Conservation (phyloP, 1,140 invertebrate genomes). For the Acyrthosiphon pisum region DNA sequence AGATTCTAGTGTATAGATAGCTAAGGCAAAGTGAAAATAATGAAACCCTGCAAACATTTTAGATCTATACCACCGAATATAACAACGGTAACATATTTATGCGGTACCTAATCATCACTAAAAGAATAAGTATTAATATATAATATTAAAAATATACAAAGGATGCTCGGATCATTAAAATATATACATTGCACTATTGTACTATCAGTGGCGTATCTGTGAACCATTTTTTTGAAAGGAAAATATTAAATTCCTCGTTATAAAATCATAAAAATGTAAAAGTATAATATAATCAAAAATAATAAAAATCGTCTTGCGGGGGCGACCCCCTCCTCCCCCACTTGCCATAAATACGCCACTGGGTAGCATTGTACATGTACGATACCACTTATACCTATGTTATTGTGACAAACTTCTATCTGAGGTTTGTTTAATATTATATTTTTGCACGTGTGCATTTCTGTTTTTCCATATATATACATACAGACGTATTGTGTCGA, state of each 20-base stretch:
- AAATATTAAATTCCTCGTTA: no score
- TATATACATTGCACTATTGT: not conserved
- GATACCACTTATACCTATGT: no score
- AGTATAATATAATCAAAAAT: no score
- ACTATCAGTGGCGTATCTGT: no score
- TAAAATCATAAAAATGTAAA: no score
- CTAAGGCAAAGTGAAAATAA: not conserved
- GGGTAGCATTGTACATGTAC: no score
- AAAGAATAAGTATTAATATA: not conserved
- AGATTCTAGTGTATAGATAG: not conserved
- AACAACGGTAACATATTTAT: no score
- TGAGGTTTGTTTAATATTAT: not conserved
- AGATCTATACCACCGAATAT: not conserved
- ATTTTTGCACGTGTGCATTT: not conserved
- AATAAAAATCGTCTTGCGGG: no score
- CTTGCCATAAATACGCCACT: no score
- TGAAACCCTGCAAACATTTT: not conserved
- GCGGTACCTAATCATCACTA: not conserved
- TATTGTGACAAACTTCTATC: not conserved
- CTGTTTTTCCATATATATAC: not conserved
- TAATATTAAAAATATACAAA: no score
- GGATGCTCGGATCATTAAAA: not conserved
- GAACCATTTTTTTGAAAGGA: no score
- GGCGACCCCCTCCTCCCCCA: no score
- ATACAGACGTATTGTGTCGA: conserved; percentile 66